phyloP scores from a whole-genome alignment of 2,113 vertebrate genomes.

The Solea solea region DNA sequence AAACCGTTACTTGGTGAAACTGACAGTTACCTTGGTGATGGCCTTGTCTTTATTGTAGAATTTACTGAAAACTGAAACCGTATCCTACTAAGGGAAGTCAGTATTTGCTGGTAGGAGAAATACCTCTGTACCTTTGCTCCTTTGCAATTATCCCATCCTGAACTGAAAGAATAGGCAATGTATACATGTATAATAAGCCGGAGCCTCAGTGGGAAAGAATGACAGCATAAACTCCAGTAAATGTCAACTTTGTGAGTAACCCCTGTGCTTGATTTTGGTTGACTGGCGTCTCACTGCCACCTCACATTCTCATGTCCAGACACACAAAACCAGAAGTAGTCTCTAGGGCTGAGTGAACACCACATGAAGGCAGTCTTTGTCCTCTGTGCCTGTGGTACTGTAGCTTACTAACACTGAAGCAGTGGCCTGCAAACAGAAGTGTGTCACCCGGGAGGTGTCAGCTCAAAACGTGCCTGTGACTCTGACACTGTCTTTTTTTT shows the following conservation, averaged over 20 bases:
- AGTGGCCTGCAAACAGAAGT: conserved; percentile 53
- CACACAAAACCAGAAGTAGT: conserved; percentile 80
- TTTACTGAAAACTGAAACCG: conserved; percentile 57
- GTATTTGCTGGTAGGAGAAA: conserved; percentile 49
- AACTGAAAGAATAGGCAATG: conserved; percentile 33
- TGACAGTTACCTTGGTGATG: conserved; percentile 58
- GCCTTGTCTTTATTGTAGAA: conserved; percentile 68
- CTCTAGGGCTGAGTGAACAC: conserved; percentile 79
- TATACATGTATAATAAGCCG: conserved; percentile 27
- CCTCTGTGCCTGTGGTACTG: conserved; percentile 63
- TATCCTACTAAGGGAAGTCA: conserved; percentile 49
- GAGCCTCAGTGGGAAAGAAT: conserved; percentile 48
- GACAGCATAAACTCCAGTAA: conserved; percentile 62
- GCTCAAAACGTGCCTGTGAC: conserved; percentile 53
- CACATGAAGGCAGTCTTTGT: conserved; percentile 83
- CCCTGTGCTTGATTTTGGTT: conserved; percentile 42
- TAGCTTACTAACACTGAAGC: conserved; percentile 44
- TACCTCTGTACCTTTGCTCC: conserved; percentile 31
- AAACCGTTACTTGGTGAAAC: conserved; percentile 58
- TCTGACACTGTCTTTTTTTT: conserved; percentile 46
- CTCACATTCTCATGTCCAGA: conserved; percentile 79
- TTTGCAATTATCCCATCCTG: conserved; percentile 51
- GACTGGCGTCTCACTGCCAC: conserved; percentile 76
- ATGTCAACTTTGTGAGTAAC: conserved; percentile 66
- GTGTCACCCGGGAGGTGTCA: conserved; percentile 72